Conservation (phyloP, 2,888 invertebrate species). For the Lordiphosa andalusiaca region DNA sequence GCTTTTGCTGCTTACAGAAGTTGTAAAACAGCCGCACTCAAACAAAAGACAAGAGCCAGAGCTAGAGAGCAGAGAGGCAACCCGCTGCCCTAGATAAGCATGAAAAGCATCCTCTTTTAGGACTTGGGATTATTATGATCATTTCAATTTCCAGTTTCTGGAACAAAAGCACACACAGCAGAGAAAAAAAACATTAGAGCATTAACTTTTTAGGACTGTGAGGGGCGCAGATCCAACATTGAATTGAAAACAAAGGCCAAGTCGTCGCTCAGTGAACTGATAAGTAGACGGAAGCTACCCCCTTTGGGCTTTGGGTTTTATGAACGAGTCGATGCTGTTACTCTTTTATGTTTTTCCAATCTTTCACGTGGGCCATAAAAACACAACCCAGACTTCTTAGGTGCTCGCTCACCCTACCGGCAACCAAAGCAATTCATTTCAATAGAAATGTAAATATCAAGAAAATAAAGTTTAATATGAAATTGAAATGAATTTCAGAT, state of each 20-base stretch:
- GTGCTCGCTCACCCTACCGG: conserved; percentile 12
- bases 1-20: conserved; percentile 30
- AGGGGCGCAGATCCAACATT: conserved; percentile 6
- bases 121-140: conserved; percentile 34
- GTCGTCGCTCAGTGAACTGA: conserved; percentile 12
- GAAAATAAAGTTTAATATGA: conserved; percentile 66
- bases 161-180: conserved; percentile 56
- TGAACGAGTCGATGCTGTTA: conserved; percentile 18
- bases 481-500: conserved; percentile 64
- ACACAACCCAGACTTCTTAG: conserved; percentile 19
- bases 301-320: conserved; percentile 39
- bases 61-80: conserved; percentile 10
- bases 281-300: conserved; percentile 28
- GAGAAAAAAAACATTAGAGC: conserved; percentile 41
- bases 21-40: conserved; percentile 22
- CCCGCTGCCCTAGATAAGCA: conserved; percentile 35
- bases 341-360: conserved; percentile 66
- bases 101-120: conserved; percentile 29
- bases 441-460: conserved; percentile 76
- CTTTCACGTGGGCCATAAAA: conserved; percentile 47
- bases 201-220: conserved; percentile 56
- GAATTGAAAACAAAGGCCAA: conserved; percentile 21
- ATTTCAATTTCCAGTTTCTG: conserved; percentile 62
- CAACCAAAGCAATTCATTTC: conserved; percentile 65
- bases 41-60: conserved; percentile 15